Conservation (phyloP, 1,140 invertebrate species). For the Luehdorfia chinensis region DNA sequence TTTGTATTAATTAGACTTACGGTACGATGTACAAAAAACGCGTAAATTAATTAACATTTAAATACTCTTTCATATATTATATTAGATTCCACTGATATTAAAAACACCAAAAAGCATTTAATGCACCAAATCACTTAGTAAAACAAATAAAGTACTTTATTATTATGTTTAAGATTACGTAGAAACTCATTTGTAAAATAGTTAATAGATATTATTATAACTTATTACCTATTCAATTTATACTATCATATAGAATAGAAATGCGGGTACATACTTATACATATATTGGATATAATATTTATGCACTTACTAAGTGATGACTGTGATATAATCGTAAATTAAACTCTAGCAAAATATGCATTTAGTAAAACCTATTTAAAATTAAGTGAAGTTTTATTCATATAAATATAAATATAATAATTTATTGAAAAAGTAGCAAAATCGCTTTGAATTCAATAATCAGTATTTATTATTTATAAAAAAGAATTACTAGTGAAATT, state of each 20-base stretch:
- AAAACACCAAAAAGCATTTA: conserved; percentile 24
- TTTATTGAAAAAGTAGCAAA: too few species aligned
- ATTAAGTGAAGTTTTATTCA: conserved; percentile 40
- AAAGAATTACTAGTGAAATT: too few species aligned
- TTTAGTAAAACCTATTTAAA: conserved; percentile 60
- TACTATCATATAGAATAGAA: conserved; percentile 27
- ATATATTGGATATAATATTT: conserved; percentile 31
- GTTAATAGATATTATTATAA: conserved; percentile 10
- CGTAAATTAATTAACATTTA: too few species aligned
- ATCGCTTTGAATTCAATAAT: too few species aligned
- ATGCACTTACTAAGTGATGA: conserved; percentile 70
- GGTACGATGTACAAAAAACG: too few species aligned
- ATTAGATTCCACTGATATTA: conserved; percentile 21
- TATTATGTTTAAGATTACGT: conserved; percentile 5
- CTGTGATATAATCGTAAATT: conserved; percentile 73
- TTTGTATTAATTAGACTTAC: too few species aligned
- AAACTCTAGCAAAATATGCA: conserved; percentile 63
- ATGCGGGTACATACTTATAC: conserved; percentile 28
- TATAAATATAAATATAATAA: too few species aligned
- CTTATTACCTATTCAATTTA: conserved; percentile 30
- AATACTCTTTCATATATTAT: conserved; percentile 13
- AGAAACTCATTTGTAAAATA: conserved; percentile 12
- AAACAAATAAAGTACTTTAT: conserved; percentile 21
- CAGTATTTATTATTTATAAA: too few species aligned
- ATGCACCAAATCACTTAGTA: conserved; percentile 33